Conservation (phyloP, 2,113 vertebrate genomes). For the Atherinomorus stipes region DNA sequence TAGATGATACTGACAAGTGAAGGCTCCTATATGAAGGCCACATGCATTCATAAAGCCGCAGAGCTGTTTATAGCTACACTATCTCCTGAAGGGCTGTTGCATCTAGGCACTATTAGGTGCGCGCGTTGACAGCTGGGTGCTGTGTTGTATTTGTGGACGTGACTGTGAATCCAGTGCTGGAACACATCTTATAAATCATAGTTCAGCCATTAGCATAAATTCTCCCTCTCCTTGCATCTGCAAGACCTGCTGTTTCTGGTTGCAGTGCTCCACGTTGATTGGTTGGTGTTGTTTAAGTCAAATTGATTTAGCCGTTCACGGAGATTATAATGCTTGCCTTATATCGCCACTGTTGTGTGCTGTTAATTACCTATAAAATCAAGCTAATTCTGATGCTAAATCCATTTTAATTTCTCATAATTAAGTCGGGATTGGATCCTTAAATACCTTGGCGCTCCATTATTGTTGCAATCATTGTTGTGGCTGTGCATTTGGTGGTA, state of each 20-base stretch:
- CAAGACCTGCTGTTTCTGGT: constrained; percentile 75
- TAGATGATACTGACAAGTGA: constrained; percentile 71
- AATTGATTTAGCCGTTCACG: constrained; percentile 85
- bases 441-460: constrained; percentile 82
- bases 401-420: constrained; percentile 87
- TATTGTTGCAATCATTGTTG: constrained; percentile 83
- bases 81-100: constrained; percentile 74
- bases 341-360: constrained; percentile 74
- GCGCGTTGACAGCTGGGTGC: constrained; percentile 71
- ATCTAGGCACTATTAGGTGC: constrained; percentile 70
- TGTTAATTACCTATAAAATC: constrained; percentile 88
- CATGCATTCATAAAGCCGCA: constrained; percentile 71
- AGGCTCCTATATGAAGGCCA: constrained; percentile 76
- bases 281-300: constrained; percentile 78
- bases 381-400: constrained; percentile 87
- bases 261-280: constrained; percentile 66
- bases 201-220: constrained; percentile 80
- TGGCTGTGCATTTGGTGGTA: constrained; percentile 77
- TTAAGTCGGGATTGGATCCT: constrained; percentile 86
- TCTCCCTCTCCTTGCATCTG: constrained; percentile 70
- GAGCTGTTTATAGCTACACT: constrained; percentile 77
- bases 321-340: constrained; percentile 81
- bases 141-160: constrained; percentile 73
- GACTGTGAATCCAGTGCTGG: constrained; percentile 69
- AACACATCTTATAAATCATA: constrained; percentile 81